Evolutionary conservation across 2,797 vertebrate species (phyloP).

Genomic region (Platalea minor): DNA sequence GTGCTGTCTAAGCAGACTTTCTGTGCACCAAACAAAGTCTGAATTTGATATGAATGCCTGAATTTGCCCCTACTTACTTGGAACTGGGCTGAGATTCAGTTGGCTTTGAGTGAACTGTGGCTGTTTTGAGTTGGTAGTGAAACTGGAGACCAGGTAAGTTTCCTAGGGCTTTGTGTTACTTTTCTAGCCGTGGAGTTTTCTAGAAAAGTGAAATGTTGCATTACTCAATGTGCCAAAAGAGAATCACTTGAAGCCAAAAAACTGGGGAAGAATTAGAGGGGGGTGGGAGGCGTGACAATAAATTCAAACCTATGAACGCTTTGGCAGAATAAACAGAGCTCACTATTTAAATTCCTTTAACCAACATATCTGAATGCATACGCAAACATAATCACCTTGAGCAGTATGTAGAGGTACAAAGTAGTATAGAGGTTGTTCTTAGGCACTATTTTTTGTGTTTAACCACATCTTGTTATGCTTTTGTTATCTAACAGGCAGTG

Average conservation of each 20-base stretch:
- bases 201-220: constrained; percentile 5
- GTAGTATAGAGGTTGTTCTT: neutral
- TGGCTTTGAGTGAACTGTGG: neutral
- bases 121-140: constrained; percentile 21
- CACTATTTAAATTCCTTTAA: constrained; percentile 10
- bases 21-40: neutral
- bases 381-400: constrained; percentile 11
- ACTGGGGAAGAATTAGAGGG: neutral
- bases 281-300: neutral
- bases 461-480: neutral
- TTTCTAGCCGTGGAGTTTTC: neutral
- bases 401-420: neutral
- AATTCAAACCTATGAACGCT: constrained; percentile 28
- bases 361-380: neutral
- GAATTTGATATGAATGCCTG: neutral
- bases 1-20: neutral
- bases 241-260: constrained; percentile 6
- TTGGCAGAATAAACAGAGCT: constrained; percentile 9
- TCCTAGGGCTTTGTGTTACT: constrained; percentile 27
- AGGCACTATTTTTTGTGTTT: neutral
- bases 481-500: neutral
- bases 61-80: neutral
- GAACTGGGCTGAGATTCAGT: constrained; percentile 15
- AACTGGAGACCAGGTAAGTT: constrained; percentile 47
- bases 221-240: constrained; percentile 16